Percentiles rank a stretch among this genome's conserved stretches.
phyloP scores from a whole-genome alignment of 2,113 vertebrate genomes.

The Otis tarda region DNA sequence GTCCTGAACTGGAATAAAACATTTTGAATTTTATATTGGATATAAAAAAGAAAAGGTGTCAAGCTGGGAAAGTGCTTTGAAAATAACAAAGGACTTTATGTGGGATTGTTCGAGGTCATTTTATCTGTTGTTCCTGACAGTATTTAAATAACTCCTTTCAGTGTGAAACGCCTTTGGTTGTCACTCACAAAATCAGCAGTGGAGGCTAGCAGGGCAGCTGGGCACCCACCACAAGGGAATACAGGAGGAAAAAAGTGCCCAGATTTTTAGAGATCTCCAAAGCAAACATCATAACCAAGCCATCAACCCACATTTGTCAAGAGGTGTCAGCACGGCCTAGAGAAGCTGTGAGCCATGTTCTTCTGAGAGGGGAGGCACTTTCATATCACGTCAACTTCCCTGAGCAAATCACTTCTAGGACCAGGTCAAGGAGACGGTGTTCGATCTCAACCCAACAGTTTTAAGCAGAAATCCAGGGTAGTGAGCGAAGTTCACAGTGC shows the following conservation, averaged over 20 bases:
- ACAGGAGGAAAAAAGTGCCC: not conserved
- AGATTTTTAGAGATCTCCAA: not conserved
- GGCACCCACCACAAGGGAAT: not conserved
- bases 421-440: not conserved
- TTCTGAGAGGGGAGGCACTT: not conserved
- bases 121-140: conserved; percentile 18
- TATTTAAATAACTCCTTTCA: conserved; percentile 22
- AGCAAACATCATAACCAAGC: not conserved
- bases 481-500: not conserved
- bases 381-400: not conserved
- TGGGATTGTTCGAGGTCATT: conserved; percentile 33
- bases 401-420: not conserved
- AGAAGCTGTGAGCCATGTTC: not conserved
- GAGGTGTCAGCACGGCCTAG: not conserved
- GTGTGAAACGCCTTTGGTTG: not conserved
- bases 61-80: conserved; percentile 34
- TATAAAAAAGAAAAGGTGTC: conserved; percentile 30
- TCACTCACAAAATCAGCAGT: not conserved
- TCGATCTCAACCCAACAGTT: not conserved
- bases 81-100: conserved; percentile 46
- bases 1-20: not conserved
- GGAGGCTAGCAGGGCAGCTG: not conserved
- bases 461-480: not conserved
- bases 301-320: not conserved
- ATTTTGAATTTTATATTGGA: conserved; percentile 49